Evolutionary conservation across 2,113 vertebrate species (phyloP).

Genomic region (Galbula dea): DNA sequence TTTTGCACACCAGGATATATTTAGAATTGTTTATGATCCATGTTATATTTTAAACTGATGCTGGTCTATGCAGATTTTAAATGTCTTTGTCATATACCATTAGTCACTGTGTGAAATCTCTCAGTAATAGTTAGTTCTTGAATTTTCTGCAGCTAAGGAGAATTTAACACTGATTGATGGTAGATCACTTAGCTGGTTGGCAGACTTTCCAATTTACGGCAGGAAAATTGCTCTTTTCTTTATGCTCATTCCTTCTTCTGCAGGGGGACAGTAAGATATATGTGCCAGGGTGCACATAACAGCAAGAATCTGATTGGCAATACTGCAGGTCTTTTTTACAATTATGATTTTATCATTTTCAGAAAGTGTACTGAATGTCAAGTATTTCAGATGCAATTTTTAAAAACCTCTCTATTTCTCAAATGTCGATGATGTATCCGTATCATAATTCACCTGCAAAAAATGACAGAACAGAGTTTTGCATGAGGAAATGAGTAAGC

Average conservation of each 20-base stretch:
- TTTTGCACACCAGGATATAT: slow-evolving; percentile 63
- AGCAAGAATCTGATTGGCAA: slow-evolving; percentile 67
- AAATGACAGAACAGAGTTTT: slow-evolving; percentile 29
- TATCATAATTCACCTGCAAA: slow-evolving; percentile 14
- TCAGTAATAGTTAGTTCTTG: slow-evolving; percentile 85
- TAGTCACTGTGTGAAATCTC: slow-evolving; percentile 86
- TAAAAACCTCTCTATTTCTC: slow-evolving; percentile 61
- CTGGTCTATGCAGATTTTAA: slow-evolving; percentile 83
- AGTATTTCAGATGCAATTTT: slow-evolving; percentile 55
- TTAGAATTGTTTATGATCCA: slow-evolving; percentile 73
- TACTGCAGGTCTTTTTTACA: slow-evolving; percentile 68
- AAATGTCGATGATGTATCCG: slow-evolving; percentile 48
- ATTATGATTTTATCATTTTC: slow-evolving; percentile 77
- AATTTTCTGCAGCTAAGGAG: slow-evolving; percentile 83
- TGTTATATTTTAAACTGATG: slow-evolving; percentile 72
- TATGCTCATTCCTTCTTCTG: slow-evolving; percentile 80
- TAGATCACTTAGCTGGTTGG: slow-evolving; percentile 90
- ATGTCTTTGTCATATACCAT: slow-evolving; percentile 88
- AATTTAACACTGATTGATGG: slow-evolving; percentile 91
- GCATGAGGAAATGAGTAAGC: slow-evolving; percentile 39
- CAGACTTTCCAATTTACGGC: slow-evolving; percentile 90
- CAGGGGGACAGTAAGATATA: slow-evolving; percentile 71
- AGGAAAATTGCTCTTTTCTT: slow-evolving; percentile 90
- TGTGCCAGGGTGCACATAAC: slow-evolving; percentile 63
- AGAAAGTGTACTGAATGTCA: slow-evolving; percentile 71